Conservation (phyloP, 2,797 vertebrate species). For the Argyrosomus regius region DNA sequence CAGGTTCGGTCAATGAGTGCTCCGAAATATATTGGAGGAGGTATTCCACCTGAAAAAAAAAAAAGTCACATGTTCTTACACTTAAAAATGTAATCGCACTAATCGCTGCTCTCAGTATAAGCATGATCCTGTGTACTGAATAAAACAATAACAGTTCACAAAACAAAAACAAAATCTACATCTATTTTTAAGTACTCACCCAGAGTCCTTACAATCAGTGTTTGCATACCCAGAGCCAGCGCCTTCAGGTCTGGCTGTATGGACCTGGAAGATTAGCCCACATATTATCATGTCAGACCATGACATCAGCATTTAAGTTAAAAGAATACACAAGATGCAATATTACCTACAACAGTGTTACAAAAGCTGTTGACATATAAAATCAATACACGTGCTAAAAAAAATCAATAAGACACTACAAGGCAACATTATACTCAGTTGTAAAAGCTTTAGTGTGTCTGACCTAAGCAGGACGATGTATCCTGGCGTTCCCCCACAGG, state of each 20-base stretch:
- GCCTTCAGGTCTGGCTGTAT: slow-evolving; percentile 92
- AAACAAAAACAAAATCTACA: not conserved
- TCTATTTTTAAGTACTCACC: slow-evolving; percentile 83
- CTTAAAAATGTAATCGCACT: not conserved
- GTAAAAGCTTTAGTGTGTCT: slow-evolving; percentile 33
- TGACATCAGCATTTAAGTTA: not conserved
- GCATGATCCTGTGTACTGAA: not conserved
- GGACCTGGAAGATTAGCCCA: slow-evolving; percentile 81
- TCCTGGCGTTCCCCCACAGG: slow-evolving; percentile 91
- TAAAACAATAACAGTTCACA: not conserved
- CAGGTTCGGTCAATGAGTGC: slow-evolving; percentile 93
- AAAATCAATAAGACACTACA: not conserved
- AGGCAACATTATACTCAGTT: not conserved
- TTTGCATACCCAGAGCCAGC: slow-evolving; percentile 94
- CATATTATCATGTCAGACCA: not conserved
- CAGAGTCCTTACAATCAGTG: slow-evolving; percentile 90
- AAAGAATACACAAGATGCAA: not conserved
- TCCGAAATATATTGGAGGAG: slow-evolving; percentile 94
- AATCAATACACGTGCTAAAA: not conserved
- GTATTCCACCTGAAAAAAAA: slow-evolving; percentile 92
- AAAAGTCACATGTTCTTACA: not conserved
- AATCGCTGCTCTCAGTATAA: not conserved
- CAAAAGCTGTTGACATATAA: not conserved
- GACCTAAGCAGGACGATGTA: slow-evolving; percentile 95
- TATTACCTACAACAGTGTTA: not conserved